A percentile compares a stretch with the other conserved stretches of the same genome.
Evolutionary conservation across 2,113 vertebrate genomes (phyloP).

Genomic region (Elanus axillaris): DNA sequence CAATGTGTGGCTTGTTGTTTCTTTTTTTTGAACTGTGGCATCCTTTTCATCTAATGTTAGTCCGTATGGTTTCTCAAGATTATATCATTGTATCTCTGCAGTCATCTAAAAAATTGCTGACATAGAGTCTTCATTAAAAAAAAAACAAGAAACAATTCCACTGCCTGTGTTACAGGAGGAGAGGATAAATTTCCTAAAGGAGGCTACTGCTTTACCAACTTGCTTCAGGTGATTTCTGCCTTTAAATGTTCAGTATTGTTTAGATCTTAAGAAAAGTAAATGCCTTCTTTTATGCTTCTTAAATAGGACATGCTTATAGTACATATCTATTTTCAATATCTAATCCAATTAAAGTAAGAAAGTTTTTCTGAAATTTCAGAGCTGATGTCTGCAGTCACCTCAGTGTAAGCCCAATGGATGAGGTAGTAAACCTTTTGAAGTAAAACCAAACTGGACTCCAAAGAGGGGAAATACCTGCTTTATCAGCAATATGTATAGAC

Average conservation of each 20-base stretch:
- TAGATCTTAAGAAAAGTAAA: background rate
- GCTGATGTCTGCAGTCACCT: background rate
- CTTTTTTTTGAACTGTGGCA: accelerated
- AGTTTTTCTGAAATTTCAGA: background rate
- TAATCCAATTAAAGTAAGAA: background rate
- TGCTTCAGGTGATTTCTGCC: background rate
- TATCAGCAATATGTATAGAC: background rate
- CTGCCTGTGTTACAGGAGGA: background rate
- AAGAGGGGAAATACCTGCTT: background rate
- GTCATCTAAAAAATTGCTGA: background rate
- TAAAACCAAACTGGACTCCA: background rate
- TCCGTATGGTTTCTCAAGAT: background rate
- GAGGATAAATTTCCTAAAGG: background rate
- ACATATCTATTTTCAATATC: background rate
- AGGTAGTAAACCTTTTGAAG: background rate
- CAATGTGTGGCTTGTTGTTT: background rate
- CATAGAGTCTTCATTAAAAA: background rate
- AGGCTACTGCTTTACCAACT: background rate
- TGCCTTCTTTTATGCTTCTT: background rate
- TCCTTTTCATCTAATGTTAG: background rate
- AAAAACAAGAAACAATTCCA: background rate
- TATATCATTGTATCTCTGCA: background rate
- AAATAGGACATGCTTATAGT: background rate
- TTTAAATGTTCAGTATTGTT: background rate
- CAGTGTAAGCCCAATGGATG: too few species aligned